These are phyloP conservation scores for Zingel zingel DNA, from an alignment of 2,113 vertebrate species.

Conservation along the genomic window DNA sequence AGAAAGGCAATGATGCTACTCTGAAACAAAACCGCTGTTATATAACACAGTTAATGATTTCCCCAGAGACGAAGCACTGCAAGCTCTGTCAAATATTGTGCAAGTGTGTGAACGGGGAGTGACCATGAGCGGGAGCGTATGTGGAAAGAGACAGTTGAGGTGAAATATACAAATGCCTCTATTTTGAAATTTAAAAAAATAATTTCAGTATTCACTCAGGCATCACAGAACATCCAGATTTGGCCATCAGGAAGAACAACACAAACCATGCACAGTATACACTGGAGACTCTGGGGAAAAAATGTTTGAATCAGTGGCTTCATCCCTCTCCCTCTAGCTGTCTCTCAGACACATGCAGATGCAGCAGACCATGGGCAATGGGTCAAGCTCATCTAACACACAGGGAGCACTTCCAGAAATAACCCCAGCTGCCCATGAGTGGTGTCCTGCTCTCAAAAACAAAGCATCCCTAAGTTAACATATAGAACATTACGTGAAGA, in stretches of 20 bases:
- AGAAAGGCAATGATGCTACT: constrained; percentile 48
- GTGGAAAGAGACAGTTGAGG: constrained; percentile 17
- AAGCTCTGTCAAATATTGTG: constrained; percentile 52
- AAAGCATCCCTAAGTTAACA: constrained; percentile 4
- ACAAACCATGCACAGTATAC: constrained; percentile 8
- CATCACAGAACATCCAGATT: constrained; percentile 8
- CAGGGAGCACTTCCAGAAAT: constrained; percentile 59
- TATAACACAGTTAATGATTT: constrained; percentile 79
- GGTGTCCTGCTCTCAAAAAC: constrained; percentile 12
- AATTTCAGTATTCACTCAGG: not conserved
- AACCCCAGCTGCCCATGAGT: constrained; percentile 47
- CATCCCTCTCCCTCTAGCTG: constrained; percentile 13
- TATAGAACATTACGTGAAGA: not conserved
- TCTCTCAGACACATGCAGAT: constrained; percentile 63
- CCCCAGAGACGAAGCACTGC: constrained; percentile 39
- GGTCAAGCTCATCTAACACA: constrained; percentile 66
- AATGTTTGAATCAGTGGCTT: constrained; percentile 35
- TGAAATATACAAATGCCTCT: constrained; percentile 19
- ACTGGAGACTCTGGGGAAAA: constrained; percentile 17
- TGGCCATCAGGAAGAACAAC: constrained; percentile 3
- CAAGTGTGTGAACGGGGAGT: not conserved
- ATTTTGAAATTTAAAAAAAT: not conserved
- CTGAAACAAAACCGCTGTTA: constrained; percentile 63
- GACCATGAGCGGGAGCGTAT: not conserved
- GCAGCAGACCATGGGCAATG: constrained; percentile 67